These are phyloP conservation scores for Dusona sp. DNA, from an alignment of 2,888 invertebrate species.

Conservation along the genomic window DNA sequence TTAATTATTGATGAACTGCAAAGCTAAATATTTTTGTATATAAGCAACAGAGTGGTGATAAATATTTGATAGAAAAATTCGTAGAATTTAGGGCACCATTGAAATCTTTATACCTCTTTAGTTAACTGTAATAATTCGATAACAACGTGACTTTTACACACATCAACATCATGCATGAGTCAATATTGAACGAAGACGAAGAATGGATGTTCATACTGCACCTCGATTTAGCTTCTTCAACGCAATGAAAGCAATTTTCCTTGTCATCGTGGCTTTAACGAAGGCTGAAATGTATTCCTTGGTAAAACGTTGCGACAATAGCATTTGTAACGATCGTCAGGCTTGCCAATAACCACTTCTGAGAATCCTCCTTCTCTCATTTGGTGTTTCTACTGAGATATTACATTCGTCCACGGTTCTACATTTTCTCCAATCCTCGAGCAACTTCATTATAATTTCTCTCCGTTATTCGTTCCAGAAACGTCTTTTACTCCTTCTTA, in stretches of 20 bases:
- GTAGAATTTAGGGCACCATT: constrained; percentile 7
- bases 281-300: constrained; percentile 40
- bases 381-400: constrained; percentile 38
- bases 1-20: not conserved
- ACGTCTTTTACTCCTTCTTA: constrained; percentile 2
- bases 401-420: constrained; percentile 44
- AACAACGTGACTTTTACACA: not conserved
- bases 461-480: constrained; percentile 19
- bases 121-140: constrained; percentile 21
- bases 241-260: constrained; percentile 56
- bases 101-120: constrained; percentile 23
- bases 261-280: constrained; percentile 30
- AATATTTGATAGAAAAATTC: not conserved
- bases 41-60: not conserved
- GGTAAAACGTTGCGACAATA: constrained; percentile 43
- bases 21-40: not conserved
- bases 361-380: constrained; percentile 30
- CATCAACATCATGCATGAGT: constrained; percentile 18
- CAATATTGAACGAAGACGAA: constrained; percentile 53
- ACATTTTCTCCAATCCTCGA: constrained; percentile 12
- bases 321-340: constrained; percentile 54
- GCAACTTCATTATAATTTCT: constrained; percentile 63
- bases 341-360: constrained; percentile 59
- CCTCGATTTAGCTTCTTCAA: constrained; percentile 39
- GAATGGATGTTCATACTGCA: constrained; percentile 38